These are phyloP conservation scores for Pteria penguin DNA, from an alignment of 2,888 invertebrate genomes.

Conservation along the genomic window DNA sequence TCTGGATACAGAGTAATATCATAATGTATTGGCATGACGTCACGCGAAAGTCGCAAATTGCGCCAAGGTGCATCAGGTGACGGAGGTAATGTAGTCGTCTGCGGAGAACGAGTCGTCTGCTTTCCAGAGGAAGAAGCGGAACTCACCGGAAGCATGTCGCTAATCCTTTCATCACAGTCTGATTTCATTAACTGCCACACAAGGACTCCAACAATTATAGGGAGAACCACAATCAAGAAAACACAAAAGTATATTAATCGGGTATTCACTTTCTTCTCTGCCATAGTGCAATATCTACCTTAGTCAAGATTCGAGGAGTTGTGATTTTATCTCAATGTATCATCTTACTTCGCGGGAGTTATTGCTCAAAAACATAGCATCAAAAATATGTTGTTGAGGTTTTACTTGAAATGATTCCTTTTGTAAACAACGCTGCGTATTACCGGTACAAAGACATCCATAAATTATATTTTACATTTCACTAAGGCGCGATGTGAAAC, in stretches of 20 bases:
- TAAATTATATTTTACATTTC: too few relatives aligned
- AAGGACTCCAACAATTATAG: constrained; percentile 62
- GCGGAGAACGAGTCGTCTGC: neutral
- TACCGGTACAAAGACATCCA: too few relatives aligned
- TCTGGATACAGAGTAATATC: constrained; percentile 86
- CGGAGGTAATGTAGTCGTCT: constrained; percentile 28
- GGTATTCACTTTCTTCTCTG: constrained; percentile 40
- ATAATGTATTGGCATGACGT: constrained; percentile 85
- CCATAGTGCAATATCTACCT: neutral
- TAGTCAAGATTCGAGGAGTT: neutral
- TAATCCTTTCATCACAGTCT: constrained; percentile 40
- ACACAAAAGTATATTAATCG: constrained; percentile 57
- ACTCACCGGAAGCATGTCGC: neutral
- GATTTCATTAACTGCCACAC: constrained; percentile 63
- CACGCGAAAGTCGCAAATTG: constrained; percentile 83
- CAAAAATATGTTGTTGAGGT: too few relatives aligned
- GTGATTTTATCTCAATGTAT: neutral
- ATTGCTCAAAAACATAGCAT: neutral
- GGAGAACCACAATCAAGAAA: constrained; percentile 60
- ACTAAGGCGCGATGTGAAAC: too few relatives aligned
- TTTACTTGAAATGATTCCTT: too few relatives aligned
- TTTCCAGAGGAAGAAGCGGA: neutral
- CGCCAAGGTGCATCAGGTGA: constrained; percentile 66
- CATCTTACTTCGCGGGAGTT: neutral
- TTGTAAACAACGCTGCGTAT: too few relatives aligned